phyloP scores from a whole-genome alignment of 2,888 invertebrate genomes.

The Drosophila algonquin region DNA sequence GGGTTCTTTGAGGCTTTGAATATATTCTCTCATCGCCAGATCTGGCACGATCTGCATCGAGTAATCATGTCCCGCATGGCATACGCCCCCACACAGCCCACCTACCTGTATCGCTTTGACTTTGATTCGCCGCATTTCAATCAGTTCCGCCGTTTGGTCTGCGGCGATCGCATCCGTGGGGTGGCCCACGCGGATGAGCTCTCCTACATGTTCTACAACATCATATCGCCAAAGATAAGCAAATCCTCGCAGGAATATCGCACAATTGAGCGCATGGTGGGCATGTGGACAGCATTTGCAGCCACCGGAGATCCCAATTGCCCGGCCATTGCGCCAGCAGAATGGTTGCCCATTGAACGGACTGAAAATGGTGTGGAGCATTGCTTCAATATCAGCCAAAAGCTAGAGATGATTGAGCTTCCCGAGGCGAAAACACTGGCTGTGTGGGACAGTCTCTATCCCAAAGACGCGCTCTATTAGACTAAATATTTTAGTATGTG shows the following conservation, averaged over 20 bases:
- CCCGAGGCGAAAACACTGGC: slow-evolving; percentile 68
- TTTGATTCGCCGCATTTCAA: slow-evolving; percentile 82
- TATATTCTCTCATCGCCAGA: slow-evolving; percentile 63
- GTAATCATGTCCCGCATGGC: slow-evolving; percentile 69
- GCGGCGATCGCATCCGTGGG: slow-evolving; percentile 73
- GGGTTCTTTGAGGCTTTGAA: slow-evolving; percentile 53
- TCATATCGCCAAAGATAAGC: slow-evolving; percentile 60
- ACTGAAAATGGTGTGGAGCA: slow-evolving; percentile 48
- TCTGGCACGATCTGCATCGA: slow-evolving; percentile 81
- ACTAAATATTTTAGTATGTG: not conserved
- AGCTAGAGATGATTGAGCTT: slow-evolving; percentile 71
- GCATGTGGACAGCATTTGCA: slow-evolving; percentile 82
- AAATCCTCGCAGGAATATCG: slow-evolving; percentile 72
- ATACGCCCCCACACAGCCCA: slow-evolving; percentile 63
- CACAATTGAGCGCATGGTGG: slow-evolving; percentile 81
- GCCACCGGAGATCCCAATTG: slow-evolving; percentile 80
- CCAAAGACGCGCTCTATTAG: slow-evolving; percentile 46
- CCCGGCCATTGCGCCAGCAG: slow-evolving; percentile 54
- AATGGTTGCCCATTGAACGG: slow-evolving; percentile 64
- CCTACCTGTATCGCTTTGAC: slow-evolving; percentile 82
- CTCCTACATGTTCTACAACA: slow-evolving; percentile 81
- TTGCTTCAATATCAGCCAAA: slow-evolving; percentile 78
- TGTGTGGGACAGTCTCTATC: slow-evolving; percentile 75
- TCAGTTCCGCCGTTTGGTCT: slow-evolving; percentile 75
- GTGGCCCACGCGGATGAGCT: slow-evolving; percentile 82